Base-by-base conservation (phyloP, 2,888 invertebrate species). In the Dioctria rufipes region DNA sequence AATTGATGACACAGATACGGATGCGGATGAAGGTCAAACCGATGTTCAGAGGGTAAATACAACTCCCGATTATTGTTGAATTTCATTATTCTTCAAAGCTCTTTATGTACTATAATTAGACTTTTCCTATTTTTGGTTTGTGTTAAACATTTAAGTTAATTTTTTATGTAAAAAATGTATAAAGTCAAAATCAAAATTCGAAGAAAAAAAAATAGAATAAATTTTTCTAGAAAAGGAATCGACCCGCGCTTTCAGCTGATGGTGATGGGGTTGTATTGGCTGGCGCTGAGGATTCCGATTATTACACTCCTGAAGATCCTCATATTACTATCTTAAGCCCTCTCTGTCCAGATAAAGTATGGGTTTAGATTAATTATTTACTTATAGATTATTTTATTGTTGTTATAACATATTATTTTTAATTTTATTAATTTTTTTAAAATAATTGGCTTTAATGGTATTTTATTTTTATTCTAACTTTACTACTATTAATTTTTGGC, bases 301-400 rank as follows among this genome's bases (percentile, higher is more conserved):
- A 94, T 90, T 94, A 93, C 90, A 94, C 94, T 58, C 94, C 94
- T 42, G 94, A 94, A 88, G 94, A 95, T 89, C 92, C 93, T 84
- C 91, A 92, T 85, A 93, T 93, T 84, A 92, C 92, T 83, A 92
- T 93, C 85, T 90, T 93, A 85, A 92, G 92, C 84, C 92, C 92
- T 80, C 90, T 94, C 84, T 92, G 91, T 84, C 87, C 88, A 46
- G 85, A 87, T 43, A 86, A 86, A 84, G 86, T 60, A 80, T 80
- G 80, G 80, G 71, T 61, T 71, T 54, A 54, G 39, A 13, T 60
- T 13, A 39, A 63, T 63, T 54, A n/a, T 63, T 63, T 6, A 39
- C 51, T 39, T n/a, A 11, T 63, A 63, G 63, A 63, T 63, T 39
- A 39, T 63, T 61, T 58, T 58, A 58, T 58, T 49, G 11, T 54